Percentiles rank a stretch among this genome's conserved stretches.
These are phyloP conservation scores for Cardiocondyla obscurior DNA, from an alignment of 1,140 invertebrate species.

Conservation along the genomic window DNA sequence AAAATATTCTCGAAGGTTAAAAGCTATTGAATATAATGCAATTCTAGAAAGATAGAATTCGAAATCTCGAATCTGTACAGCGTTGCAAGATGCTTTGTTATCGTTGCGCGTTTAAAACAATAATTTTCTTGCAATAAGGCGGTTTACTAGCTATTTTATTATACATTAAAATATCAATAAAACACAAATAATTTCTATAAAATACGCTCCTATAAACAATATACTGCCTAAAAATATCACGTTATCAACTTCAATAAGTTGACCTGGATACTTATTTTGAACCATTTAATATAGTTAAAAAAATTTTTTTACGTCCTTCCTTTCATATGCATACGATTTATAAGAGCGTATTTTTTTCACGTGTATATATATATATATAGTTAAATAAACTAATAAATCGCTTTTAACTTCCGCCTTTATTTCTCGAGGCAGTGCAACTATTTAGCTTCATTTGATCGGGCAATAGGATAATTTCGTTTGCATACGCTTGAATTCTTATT, in stretches of 20 bases:
- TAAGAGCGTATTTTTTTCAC: slow-evolving; percentile 11
- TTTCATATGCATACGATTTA: neutral
- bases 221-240: neutral
- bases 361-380: slow-evolving; percentile 16
- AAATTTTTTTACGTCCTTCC: neutral
- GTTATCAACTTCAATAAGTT: neutral
- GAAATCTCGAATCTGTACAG: neutral
- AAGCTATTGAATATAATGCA: neutral
- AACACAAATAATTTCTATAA: neutral
- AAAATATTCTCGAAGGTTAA: slow-evolving; percentile 32
- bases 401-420: neutral
- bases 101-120: neutral
- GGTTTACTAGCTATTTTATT: slow-evolving; percentile 21
- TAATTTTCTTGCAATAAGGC: neutral
- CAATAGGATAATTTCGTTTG: slow-evolving; percentile 55
- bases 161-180: neutral
- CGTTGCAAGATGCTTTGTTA: neutral
- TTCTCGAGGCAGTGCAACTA: neutral
- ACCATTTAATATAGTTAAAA: neutral
- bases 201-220: neutral
- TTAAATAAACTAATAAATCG: slow-evolving; percentile 15
- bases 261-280: neutral
- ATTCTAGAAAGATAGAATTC: neutral
- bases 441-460: slow-evolving; percentile 68
- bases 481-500: slow-evolving; percentile 25